Base-by-base conservation (phyloP, 1,140 invertebrate species). In the Charaxes varanes region DNA sequence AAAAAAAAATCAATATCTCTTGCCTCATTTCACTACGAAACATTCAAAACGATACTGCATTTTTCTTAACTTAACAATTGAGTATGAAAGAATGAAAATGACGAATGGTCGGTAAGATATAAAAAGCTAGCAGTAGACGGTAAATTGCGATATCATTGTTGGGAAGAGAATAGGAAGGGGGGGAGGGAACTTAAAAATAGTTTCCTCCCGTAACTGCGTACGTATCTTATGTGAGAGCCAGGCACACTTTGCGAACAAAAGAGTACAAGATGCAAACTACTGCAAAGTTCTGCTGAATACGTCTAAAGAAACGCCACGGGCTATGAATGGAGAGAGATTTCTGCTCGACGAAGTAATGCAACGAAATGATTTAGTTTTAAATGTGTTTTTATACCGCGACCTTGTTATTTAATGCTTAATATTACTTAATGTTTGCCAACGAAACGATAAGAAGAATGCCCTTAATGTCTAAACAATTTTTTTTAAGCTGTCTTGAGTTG, bases 221-320 rank as follows among this genome's bases (percentile, higher is more conserved):
- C 41, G 31, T 58, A 50, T 58, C 51, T 52, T 41, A 22, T 30
- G 24, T 22, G 24, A 41, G 42, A 42, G 22, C 7, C 22, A 22
- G 41, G 33, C 30, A 40, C 41, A 51, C 56, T 59, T 49, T 33
- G 18, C 41, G 44, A 54, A 59, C 56, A 59, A 59, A 59, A 55
- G 56, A 49, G 52, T 51, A 59, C 47, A 48, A n/a, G n/a, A n/a
- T 55, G 40, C 44, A 55, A 52, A 57, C 44, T 57, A 42, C 38
- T 35, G 30, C 35, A 27, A 41, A 53, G 41, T 57, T 47, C 33
- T 43, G 23, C 37, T 47, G 47, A 55, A 50, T 43, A 41, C 38
- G 37, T 31, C 44, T 51, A 35, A 50, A 54, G 55, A 23, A 35
- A 41, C 19, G 36, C 40, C 43, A 24, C 27, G 23, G 37, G 47